Base-by-base conservation (phyloP, 2,888 invertebrate species). In the Drosophila yooni region DNA sequence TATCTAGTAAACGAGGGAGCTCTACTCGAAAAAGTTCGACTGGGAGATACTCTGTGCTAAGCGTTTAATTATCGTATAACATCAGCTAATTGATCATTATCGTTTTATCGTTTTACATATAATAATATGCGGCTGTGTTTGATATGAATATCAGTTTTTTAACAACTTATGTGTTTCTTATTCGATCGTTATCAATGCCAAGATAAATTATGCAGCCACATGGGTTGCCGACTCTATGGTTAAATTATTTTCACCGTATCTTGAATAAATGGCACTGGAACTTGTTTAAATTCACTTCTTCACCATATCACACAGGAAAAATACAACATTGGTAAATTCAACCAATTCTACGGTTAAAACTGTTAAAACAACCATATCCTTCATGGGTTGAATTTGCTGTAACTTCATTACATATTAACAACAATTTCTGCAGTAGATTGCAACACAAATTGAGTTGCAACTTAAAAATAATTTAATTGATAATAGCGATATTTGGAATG, bases 1-100 rank as follows among this genome's bases (percentile, higher is more conserved):
- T 59, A 69, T 59, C 18, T 48, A 25, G 15, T 29, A 60, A 43
- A n/a, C 43, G 11, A 13, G 36, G 31, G n/a, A 40, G n/a, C 31
- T 48, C 8, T 31, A 18, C 7, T 54, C 18, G 7, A 36, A 18
- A 54, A 54, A 27, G 27, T 36, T 25, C 25, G 38, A 57, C 31
- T 43, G 4, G 2, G 18, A 15, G 5, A 54, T 38, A 54, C 36
- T 13, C 29, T 36, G 6, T 8, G 11, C 18, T 6, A 60, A 46
- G 15, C 46, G 15, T 46, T 46, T 46, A 25, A 46, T 46, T 25
- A 46, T 25, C 25, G 15, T 8, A 25, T 15, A 3, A 3, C 46
- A 46, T 8, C 21, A 25, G 46, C 7, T 46, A 25, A 25, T 25
- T 46, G 25, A 46, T 46, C 46, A 25, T 25, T 25, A 25, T 25